Base-by-base conservation (phyloP, 2,113 vertebrate species). In the Gulo gulo region DNA sequence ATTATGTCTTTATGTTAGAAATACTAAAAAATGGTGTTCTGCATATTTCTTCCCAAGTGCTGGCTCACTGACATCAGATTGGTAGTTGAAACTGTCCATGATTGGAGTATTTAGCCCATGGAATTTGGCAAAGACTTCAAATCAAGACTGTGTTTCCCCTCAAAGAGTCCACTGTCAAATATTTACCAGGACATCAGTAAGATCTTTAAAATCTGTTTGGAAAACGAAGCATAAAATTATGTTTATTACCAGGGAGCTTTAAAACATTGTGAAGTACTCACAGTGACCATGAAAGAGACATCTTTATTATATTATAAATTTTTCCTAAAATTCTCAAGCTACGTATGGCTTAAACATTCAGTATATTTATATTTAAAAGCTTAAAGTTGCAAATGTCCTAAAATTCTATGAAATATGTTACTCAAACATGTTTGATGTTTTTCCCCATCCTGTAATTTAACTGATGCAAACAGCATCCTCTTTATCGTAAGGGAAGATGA, bases 171-270 rank as follows among this genome's bases (percentile, higher is more conserved):
- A 24, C 82, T 94, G 74, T 91, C 81, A 94, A 94, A 55, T 96
- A 91, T 36, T 94, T 96, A 65, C 74, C 95, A 86, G 55, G n/a
- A 59, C 36, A 74, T 94, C 57, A 63, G 39, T 87, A 91, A 91
- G 26, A 87, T 87, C 74, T 73, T 86, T 91, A 87, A 91, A 94
- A 82, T 91, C 67, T 87, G 24, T 81, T 82, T 42, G 24, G 82
- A 94, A 87, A 91, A 59, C 24, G 18, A 91, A 86, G 11, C 57
- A 87, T 86, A 91, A 82, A 74, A 87, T 87, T 34, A 34, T 81
- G 52, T 91, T 87, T 91, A 65, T 81, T 91, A 94, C 55, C 57
- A 57, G 45, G 55, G 73, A 47, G 81, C 20, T 10, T 76, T 39
- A 85, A 87, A 91, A 76, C 2, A 12, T 57, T 67, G 57, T 87